Evolutionary conservation across 2,113 vertebrate genomes (phyloP), one percentile per base, ranked within the genome.

Genomic region (Psilopsiagon aymara): DNA sequence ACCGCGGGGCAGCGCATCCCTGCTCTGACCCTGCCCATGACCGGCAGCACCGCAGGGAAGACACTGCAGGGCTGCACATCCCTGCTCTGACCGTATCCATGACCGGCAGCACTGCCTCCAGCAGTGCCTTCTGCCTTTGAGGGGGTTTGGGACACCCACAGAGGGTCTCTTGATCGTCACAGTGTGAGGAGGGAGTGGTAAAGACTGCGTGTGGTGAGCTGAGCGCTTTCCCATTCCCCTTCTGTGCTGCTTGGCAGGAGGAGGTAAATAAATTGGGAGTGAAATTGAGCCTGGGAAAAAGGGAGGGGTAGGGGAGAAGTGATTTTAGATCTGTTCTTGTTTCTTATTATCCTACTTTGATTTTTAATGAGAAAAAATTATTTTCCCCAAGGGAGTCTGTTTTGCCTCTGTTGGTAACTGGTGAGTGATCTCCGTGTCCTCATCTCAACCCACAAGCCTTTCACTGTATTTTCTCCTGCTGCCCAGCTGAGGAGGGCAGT

Each of bases 221-320:
- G 44, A 53, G 27, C 0, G 20, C 12, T n/a, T 20, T 5, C 19
- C 20, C 39, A 13, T 21, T 52, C 37, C 35, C 31, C 2, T 2
- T 3, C 46, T 52, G 35, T 1, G 1, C 35, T 1, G 1, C 31
- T 8, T 2, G 3, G 5, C 12, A 31, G 39, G 4, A 69, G 14
- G 9, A 46, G 28, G 16, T 13, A 25, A n/a, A 47, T 16, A 29
- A 88, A 6, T 11, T 2, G 1, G 39, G 33, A 68, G 12, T 52
- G 33, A 82, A 66, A 43, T 2, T 66, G 35, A 82, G 37, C 21
- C 20, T 3, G 2, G 46, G 28, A 82, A 69, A n/a, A 69, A 17
- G 55, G 55, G 17, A 52, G 7, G 11, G 11, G 6, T 27, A 21
- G 2, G 10, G 14, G 25, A 8, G 47, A 55, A 41, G 39, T 83